These are phyloP conservation scores for Anguilla obscura DNA, from an alignment of 2,797 vertebrate genomes.

Conservation along the genomic window DNA sequence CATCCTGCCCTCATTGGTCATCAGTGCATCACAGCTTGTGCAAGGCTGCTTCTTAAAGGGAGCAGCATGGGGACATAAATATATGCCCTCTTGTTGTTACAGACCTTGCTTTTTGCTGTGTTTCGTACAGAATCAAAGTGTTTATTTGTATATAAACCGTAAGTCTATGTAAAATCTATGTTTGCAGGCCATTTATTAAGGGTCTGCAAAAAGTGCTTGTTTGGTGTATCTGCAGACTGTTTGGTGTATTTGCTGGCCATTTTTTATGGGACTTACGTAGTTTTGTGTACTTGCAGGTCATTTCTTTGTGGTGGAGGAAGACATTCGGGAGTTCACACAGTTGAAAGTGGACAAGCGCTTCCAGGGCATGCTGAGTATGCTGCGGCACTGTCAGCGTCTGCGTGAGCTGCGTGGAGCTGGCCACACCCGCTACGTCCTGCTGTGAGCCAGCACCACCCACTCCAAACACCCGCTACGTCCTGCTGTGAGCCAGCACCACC, in stretches of 20 bases:
- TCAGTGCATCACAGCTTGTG: background rate
- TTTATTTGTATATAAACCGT: too few species aligned
- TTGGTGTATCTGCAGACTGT: background rate
- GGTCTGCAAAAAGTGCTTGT: background rate
- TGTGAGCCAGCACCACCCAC: slow-evolving; percentile 42
- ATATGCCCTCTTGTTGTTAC: background rate
- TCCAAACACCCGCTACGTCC: background rate
- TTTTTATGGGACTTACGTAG: background rate
- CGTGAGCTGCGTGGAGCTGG: slow-evolving; percentile 75
- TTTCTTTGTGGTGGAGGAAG: slow-evolving; percentile 89
- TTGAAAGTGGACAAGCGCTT: slow-evolving; percentile 84
- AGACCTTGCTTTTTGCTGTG: background rate
- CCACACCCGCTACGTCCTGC: slow-evolving; percentile 76
- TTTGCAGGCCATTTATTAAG: background rate
- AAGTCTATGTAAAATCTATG: too few species aligned
- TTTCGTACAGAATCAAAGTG: background rate
- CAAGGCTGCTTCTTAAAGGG: background rate
- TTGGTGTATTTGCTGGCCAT: background rate
- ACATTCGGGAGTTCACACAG: slow-evolving; percentile 80
- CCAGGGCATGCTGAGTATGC: slow-evolving; percentile 81
- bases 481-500: background rate
- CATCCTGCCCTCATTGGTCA: background rate
- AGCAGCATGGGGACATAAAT: too few species aligned
- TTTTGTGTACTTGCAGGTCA: slow-evolving; percentile 66
- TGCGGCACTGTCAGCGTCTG: slow-evolving; percentile 85